These are phyloP conservation scores for Chrysina gloriosa DNA, from an alignment of 2,888 invertebrate species.

Conservation along the genomic window DNA sequence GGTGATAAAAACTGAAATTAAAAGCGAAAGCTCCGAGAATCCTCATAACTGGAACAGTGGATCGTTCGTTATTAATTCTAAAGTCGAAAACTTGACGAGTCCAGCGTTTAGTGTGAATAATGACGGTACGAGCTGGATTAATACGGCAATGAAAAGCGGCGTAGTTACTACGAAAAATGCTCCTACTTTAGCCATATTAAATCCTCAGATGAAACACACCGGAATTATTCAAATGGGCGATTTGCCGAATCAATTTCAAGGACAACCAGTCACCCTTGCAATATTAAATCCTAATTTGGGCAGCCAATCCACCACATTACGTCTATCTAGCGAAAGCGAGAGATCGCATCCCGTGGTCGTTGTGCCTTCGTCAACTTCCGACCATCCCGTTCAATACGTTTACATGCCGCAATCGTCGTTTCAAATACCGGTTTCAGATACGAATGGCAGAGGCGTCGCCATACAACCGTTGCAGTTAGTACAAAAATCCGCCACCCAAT, in stretches of 20 bases:
- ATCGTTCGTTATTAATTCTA: slow-evolving; percentile 46
- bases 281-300: slow-evolving; percentile 58
- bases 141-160: slow-evolving; percentile 51
- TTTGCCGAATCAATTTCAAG: slow-evolving; percentile 55
- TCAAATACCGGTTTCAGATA: slow-evolving; percentile 66
- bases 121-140: slow-evolving; percentile 49
- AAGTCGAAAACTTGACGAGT: slow-evolving; percentile 36
- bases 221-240: slow-evolving; percentile 59
- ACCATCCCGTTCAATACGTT: slow-evolving; percentile 63
- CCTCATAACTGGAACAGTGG: slow-evolving; percentile 49
- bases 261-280: slow-evolving; percentile 64
- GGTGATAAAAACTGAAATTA: slow-evolving; percentile 61
- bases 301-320: slow-evolving; percentile 57
- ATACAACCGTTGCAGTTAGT: slow-evolving; percentile 59
- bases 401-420: slow-evolving; percentile 64
- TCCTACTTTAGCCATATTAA: slow-evolving; percentile 59
- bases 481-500: slow-evolving; percentile 64
- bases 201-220: slow-evolving; percentile 58
- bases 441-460: slow-evolving; percentile 55
- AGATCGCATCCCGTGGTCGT: slow-evolving; percentile 61
- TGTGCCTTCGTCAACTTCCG: slow-evolving; percentile 62
- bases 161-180: slow-evolving; percentile 54
- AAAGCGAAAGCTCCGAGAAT: slow-evolving; percentile 50
- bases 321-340: slow-evolving; percentile 58
- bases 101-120: slow-evolving; percentile 29